phyloP scores from a whole-genome alignment of 2,888 invertebrate genomes.

The Parthenolecanium corni region DNA sequence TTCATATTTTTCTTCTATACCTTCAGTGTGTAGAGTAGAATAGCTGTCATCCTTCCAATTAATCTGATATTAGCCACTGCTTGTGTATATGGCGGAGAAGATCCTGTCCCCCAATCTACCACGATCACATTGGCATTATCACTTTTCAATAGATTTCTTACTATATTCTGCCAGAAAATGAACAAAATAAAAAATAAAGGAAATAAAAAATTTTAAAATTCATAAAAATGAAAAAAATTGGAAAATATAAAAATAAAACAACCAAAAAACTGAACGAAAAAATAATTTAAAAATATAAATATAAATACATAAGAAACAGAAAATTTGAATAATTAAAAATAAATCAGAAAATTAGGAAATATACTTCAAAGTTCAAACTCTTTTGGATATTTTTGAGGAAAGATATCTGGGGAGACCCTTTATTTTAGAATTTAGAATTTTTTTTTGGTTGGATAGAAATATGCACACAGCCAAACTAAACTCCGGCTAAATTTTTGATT shows the following conservation, averaged over 20 bases:
- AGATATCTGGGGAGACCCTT: too few relatives aligned
- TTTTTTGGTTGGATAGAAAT: too few relatives aligned
- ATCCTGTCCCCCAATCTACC: conserved; percentile 77
- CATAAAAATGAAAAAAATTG: neutral
- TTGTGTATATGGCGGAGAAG: conserved; percentile 78
- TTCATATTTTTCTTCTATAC: conserved; percentile 34
- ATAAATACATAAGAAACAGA: neutral
- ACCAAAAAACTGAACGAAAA: too few relatives aligned
- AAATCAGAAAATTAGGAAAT: neutral
- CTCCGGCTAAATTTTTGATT: too few relatives aligned
- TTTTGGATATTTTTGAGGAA: too few relatives aligned
- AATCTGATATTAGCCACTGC: conserved; percentile 83
- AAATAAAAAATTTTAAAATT: conserved; percentile 39
- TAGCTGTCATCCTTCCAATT: conserved; percentile 71
- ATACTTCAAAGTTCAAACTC: too few relatives aligned
- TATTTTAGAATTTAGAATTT: too few relatives aligned
- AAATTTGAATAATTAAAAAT: neutral
- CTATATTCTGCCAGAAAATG: conserved; percentile 52
- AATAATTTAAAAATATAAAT: neutral
- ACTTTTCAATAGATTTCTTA: conserved; percentile 56
- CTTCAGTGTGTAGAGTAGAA: conserved; percentile 44
- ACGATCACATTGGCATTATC: conserved; percentile 63
- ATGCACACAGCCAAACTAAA: too few relatives aligned
- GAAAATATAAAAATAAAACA: too few relatives aligned
- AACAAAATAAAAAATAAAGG: conserved; percentile 9